Percentiles rank a stretch among this genome's conserved stretches.
Conservation (phyloP, 2,113 vertebrate genomes). For the Psittacus erithacus region DNA sequence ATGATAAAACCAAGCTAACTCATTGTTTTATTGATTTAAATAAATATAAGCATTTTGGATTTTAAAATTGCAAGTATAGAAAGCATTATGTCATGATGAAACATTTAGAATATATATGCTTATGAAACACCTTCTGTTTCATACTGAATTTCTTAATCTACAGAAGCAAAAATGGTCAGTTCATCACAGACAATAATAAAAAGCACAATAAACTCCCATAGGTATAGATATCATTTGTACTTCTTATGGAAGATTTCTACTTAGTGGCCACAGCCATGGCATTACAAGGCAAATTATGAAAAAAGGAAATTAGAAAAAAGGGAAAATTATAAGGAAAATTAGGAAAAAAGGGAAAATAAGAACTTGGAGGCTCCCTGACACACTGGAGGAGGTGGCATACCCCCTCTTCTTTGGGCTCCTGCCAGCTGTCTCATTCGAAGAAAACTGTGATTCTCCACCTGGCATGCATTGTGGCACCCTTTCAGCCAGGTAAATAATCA, state of each 20-base stretch:
- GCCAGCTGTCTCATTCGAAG: background rate
- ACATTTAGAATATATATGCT: background rate
- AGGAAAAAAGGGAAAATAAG: background rate
- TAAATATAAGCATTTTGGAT: background rate
- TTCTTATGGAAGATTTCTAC: background rate
- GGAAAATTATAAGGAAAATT: background rate
- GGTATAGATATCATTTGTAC: background rate
- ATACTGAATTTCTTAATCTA: background rate
- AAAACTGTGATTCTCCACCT: background rate
- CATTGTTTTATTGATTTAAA: background rate
- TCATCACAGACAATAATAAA: background rate
- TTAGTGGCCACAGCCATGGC: background rate
- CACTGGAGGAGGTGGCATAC: background rate
- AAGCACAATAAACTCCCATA: background rate
- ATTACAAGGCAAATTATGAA: background rate
- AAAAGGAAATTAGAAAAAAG: background rate
- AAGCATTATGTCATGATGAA: fast-evolving
- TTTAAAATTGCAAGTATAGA: background rate
- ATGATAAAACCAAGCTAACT: background rate
- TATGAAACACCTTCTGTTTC: background rate
- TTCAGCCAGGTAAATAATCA: background rate
- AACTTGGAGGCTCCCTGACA: background rate
- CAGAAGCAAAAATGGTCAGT: background rate
- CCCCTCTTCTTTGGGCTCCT: background rate
- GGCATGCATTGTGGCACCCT: fast-evolving